phyloP scores from a whole-genome alignment of 2,888 invertebrate genomes.

The Hirtodrosophila histrioides region DNA sequence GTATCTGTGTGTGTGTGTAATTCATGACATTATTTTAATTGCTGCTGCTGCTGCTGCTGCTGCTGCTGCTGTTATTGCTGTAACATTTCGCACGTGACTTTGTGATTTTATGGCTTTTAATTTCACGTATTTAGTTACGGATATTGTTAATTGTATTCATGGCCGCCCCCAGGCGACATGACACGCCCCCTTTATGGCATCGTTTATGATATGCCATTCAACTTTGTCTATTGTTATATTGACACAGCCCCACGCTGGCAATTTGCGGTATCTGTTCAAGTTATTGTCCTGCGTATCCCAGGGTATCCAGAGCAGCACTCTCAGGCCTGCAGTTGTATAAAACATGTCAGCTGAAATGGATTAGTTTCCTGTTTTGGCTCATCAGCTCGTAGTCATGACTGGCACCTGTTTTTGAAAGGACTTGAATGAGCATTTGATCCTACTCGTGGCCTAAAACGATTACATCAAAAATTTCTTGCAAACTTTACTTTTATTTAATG shows the following conservation, averaged over 20 bases:
- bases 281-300: neutral
- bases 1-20: conserved; percentile 37
- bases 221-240: conserved; percentile 49
- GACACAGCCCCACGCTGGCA: conserved; percentile 42
- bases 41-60: conserved; percentile 50
- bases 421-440: no score
- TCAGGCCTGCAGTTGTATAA: no score
- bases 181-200: conserved; percentile 12
- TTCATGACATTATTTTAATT: conserved; percentile 79
- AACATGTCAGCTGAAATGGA: no score
- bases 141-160: conserved; percentile 75
- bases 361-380: no score
- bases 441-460: no score
- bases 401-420: no score
- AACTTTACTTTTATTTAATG: no score
- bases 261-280: conserved; percentile 25
- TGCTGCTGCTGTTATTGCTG: conserved; percentile 51
- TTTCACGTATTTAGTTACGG: conserved; percentile 80
- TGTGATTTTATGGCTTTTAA: conserved; percentile 81
- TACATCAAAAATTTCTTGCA: no score
- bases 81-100: conserved; percentile 80
- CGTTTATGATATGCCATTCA: conserved; percentile 52
- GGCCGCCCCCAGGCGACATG: neutral
- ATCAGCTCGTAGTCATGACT: no score
- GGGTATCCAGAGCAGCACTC: no score